A percentile compares a stretch with the other conserved stretches of the same genome.
These are phyloP conservation scores for Papilio helenus DNA, from an alignment of 1,140 invertebrate genomes.

Conservation along the genomic window DNA sequence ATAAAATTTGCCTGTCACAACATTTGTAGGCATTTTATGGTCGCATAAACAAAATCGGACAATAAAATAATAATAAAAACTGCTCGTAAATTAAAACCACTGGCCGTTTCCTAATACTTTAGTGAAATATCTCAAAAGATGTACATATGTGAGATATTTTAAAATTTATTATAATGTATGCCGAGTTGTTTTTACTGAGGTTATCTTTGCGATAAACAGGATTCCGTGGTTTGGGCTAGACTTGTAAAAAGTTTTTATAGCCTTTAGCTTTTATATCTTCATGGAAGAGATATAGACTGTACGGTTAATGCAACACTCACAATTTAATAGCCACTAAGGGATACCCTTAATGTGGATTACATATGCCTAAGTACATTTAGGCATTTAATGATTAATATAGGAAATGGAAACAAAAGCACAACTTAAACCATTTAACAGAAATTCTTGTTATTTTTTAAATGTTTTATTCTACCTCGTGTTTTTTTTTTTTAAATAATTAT, in stretches of 20 bases:
- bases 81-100: conserved; percentile 26
- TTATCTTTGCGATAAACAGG: conserved; percentile 15
- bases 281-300: neutral
- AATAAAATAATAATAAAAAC: conserved; percentile 40
- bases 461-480: neutral
- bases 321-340: too few relatives aligned
- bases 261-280: neutral
- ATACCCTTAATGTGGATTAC: too few relatives aligned
- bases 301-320: too few relatives aligned
- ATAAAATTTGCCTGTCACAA: conserved; percentile 30
- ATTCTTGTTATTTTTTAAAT: neutral
- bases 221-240: conserved; percentile 1
- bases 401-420: too few relatives aligned
- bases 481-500: conserved; percentile 70
- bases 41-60: conserved; percentile 37
- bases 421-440: neutral
- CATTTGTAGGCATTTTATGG: conserved; percentile 24
- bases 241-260: conserved; percentile 14
- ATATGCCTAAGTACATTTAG: too few relatives aligned
- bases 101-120: conserved; percentile 28
- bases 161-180: conserved; percentile 29
- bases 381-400: too few relatives aligned
- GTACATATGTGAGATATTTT: neutral
- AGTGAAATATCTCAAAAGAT: conserved; percentile 28
- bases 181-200: neutral